Percentiles rank a stretch among this genome's conserved stretches.
Evolutionary conservation across 2,113 vertebrate genomes (phyloP).

Genomic region (Nanorana parkeri): DNA sequence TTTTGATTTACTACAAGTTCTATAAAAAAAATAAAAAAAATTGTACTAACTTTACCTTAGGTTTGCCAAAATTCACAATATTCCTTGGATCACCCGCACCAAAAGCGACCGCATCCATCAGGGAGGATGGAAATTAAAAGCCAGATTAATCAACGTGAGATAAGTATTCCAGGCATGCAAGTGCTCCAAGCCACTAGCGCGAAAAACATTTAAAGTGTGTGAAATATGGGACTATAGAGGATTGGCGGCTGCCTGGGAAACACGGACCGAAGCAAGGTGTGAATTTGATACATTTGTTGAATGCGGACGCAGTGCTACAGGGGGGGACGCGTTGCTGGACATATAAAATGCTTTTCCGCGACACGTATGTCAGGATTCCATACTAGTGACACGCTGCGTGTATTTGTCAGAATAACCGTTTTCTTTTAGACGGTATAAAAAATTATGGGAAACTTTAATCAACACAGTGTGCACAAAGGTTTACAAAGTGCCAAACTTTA

Average conservation of each 20-base stretch:
- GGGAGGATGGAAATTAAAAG: background rate
- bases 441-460: too few relatives aligned
- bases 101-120: background rate
- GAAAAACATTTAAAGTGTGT: background rate
- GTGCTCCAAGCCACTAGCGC: background rate
- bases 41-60: background rate
- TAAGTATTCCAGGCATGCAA: conserved; percentile 11
- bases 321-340: background rate
- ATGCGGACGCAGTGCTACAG: conserved; percentile 14
- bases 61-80: background rate
- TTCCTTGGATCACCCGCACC: background rate
- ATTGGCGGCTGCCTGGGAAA: background rate
- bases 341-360: background rate
- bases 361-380: conserved; percentile 22
- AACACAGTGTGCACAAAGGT: too few relatives aligned
- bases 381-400: too few relatives aligned
- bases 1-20: too few relatives aligned
- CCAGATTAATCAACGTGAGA: background rate
- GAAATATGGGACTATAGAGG: conserved; percentile 1
- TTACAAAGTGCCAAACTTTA: too few relatives aligned
- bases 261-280: conserved; percentile 22
- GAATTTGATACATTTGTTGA: conserved; percentile 41
- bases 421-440: too few relatives aligned
- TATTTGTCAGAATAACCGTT: too few relatives aligned
- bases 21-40: too few relatives aligned